Evolutionary conservation across 1,140 invertebrate genomes (phyloP), one percentile per base, ranked within the genome.

Genomic region (Plodia interpunctella): DNA sequence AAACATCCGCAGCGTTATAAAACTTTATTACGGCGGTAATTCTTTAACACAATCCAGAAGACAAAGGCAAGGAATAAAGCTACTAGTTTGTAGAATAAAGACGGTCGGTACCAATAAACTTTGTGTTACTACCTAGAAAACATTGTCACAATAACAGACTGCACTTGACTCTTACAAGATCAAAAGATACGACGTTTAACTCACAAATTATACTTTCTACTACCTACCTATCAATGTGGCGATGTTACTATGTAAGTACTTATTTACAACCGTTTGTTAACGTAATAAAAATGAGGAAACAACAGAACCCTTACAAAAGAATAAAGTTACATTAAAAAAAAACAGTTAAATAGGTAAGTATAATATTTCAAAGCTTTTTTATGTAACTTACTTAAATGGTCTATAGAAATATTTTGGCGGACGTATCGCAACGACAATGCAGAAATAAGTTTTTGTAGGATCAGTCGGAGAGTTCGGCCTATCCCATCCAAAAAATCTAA

Each of bases 401-500:
- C 19, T 53, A 53, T 53, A 53, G 51, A 53, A 53, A 53, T 53
- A 53, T 53, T 53, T 53, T 25, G 25, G 51, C 51, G 13, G 19
- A 53, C 19, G 51, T n/a, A 44, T 44, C 38, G 44, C 28, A 51
- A 55, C 49, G 54, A 70, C 64, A 62, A 59, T 28, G 11, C 51
- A 21, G 51, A 2, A 4, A 25, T 25, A 21, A 13, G 54, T 69
- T 74, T 74, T 76, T 70, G 63, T 65, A 18, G 60, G 59, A 62
- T 63, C 60, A n/a, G n/a, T n/a, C n/a, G 5, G 20, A 38, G 9
- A 35, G 3, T 6, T 32, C 30, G 30, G 56, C 58, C 62, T 69
- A 72, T 61, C 63, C 67, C 32, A 57, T 70, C 69, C 62, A 68
- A 73, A n/a, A n/a, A 71, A 71, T 71, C 66, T 60, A 76, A 75